Percentiles rank a stretch among this genome's conserved stretches.
Conservation (phyloP, 2,113 vertebrate species). For the Atlantisia rogersi region DNA sequence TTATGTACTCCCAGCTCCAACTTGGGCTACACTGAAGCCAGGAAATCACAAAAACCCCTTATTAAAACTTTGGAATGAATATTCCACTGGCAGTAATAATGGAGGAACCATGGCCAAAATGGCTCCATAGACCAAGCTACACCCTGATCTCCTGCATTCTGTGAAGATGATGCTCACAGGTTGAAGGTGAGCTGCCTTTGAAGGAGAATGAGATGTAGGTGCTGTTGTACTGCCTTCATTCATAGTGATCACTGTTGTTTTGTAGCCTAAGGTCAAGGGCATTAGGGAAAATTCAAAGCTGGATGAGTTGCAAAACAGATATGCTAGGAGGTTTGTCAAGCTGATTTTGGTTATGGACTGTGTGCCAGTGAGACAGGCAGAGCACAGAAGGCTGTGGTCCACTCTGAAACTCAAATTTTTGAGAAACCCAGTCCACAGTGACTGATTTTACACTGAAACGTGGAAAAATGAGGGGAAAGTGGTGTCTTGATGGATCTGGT, state of each 20-base stretch:
- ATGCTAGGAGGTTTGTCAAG: background rate
- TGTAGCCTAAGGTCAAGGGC: background rate
- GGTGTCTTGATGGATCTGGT: background rate
- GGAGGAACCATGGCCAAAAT: background rate
- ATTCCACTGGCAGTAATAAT: background rate
- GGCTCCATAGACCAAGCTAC: background rate
- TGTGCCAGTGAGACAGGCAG: background rate
- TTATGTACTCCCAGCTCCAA: background rate
- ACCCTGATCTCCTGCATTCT: background rate
- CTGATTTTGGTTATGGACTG: background rate
- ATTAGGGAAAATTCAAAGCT: background rate
- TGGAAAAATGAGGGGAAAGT: background rate
- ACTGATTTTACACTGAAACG: background rate
- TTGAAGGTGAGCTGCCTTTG: background rate
- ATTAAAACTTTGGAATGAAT: background rate
- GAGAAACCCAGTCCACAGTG: background rate
- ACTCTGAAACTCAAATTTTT: background rate
- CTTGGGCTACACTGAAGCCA: background rate
- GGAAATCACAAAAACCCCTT: background rate
- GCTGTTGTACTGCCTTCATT: background rate
- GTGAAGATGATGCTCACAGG: background rate
- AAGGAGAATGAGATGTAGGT: background rate
- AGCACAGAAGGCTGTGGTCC: background rate
- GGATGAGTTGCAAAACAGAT: background rate
- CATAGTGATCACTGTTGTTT: background rate